A percentile compares a stretch with the other conserved stretches of the same genome.
Evolutionary conservation across 2,888 invertebrate species (phyloP).

Genomic region (Meteorus colon): DNA sequence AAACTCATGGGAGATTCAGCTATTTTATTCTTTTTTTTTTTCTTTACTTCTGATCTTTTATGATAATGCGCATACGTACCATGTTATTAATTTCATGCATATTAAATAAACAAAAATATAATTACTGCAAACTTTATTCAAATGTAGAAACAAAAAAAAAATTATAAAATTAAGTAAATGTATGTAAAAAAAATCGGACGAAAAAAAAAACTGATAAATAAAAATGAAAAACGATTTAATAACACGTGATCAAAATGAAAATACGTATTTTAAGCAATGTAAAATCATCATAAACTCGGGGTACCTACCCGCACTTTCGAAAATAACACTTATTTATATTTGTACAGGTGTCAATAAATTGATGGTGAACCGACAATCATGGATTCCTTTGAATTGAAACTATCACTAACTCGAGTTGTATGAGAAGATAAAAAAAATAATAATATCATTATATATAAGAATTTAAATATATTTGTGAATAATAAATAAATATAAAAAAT

Average conservation of each 20-base stretch:
- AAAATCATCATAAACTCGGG: slow-evolving; percentile 35
- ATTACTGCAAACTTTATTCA: slow-evolving; percentile 49
- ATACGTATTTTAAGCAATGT: slow-evolving; percentile 42
- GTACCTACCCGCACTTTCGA: slow-evolving; percentile 42
- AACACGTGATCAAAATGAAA: slow-evolving; percentile 24
- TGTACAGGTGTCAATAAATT: slow-evolving; percentile 31
- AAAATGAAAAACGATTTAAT: slow-evolving; percentile 9
- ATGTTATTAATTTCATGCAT: slow-evolving; percentile 50
- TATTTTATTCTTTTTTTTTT: slow-evolving; percentile 6
- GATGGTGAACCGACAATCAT: slow-evolving; percentile 67
- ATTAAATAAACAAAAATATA: neutral
- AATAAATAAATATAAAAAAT: slow-evolving; percentile 11
- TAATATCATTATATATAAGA: neutral
- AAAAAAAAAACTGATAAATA: slow-evolving; percentile 25
- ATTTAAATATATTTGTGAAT: slow-evolving; percentile 21
- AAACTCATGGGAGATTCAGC: slow-evolving; percentile 10
- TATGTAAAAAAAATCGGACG: slow-evolving; percentile 3
- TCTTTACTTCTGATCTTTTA: neutral
- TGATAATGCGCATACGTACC: slow-evolving; percentile 42
- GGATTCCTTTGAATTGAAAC: slow-evolving; percentile 53
- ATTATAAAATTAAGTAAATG: slow-evolving; percentile 23
- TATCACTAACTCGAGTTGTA: neutral
- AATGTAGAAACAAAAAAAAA: slow-evolving; percentile 3
- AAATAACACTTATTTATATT: slow-evolving; percentile 41
- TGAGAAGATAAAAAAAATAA: too few species aligned